Evolutionary conservation across 2,888 invertebrate species (phyloP).

Genomic region (Asteroscopus sphinx): DNA sequence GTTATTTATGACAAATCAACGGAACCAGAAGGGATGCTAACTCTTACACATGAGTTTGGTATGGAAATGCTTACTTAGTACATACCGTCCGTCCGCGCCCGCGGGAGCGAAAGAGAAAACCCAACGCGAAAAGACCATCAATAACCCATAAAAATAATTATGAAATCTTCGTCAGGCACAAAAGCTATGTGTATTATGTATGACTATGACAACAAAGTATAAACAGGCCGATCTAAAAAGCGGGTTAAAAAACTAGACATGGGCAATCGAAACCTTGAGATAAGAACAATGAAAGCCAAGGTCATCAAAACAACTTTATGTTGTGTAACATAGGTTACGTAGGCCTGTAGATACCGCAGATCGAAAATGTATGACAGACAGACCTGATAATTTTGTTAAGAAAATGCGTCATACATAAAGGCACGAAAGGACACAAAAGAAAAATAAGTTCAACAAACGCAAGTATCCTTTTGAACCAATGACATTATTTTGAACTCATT

Average conservation of each 20-base stretch:
- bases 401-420: neutral
- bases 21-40: too few relatives aligned
- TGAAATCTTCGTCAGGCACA: neutral
- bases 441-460: slow-evolving; percentile 27
- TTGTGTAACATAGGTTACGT: slow-evolving; percentile 9
- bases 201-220: slow-evolving; percentile 13
- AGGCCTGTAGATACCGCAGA: too few relatives aligned
- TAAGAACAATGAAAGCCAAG: slow-evolving; percentile 18
- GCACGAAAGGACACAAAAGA: slow-evolving; percentile 13
- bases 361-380: neutral
- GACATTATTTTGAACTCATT: slow-evolving; percentile 21
- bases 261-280: slow-evolving; percentile 34
- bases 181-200: neutral
- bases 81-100: too few relatives aligned
- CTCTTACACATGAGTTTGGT: too few relatives aligned
- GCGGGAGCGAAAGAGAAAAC: too few relatives aligned
- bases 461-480: slow-evolving; percentile 25
- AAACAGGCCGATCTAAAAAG: too few relatives aligned
- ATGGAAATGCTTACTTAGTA: too few relatives aligned
- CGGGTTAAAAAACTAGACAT: slow-evolving; percentile 30
- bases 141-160: neutral
- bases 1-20: too few relatives aligned
- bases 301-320: slow-evolving; percentile 4
- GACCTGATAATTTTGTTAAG: neutral
- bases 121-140: too few relatives aligned